phyloP scores from a whole-genome alignment of 2,797 vertebrate genomes.

The Centropyge bicolor region DNA sequence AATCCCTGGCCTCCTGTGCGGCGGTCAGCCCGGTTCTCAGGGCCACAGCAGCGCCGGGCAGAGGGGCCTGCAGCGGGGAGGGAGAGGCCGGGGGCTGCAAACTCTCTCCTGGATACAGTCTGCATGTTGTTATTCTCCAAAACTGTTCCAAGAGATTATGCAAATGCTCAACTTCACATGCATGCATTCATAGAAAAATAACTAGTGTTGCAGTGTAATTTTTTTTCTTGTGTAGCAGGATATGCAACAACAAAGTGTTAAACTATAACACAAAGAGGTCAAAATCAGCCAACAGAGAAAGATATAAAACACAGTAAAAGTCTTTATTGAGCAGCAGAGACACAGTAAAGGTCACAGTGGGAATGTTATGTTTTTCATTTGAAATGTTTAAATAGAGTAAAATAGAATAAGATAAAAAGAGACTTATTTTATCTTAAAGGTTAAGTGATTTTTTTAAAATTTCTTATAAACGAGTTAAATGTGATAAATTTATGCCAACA shows the following conservation, averaged over 20 bases:
- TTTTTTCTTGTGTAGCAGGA: neutral
- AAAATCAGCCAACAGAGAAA: neutral
- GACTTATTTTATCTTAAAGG: neutral
- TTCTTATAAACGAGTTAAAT: neutral
- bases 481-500: neutral
- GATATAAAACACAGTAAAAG: neutral
- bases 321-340: conserved; percentile 41
- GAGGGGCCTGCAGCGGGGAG: conserved; percentile 68
- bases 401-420: neutral
- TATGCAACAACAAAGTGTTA: neutral
- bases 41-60: conserved; percentile 40
- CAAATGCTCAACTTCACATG: conserved; percentile 56
- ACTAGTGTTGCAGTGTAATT: neutral
- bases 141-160: conserved; percentile 57
- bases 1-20: conserved; percentile 86
- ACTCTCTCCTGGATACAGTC: neutral
- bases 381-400: conserved; percentile 24
- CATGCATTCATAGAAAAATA: conserved; percentile 21
- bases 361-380: conserved; percentile 39
- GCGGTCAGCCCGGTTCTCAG: conserved; percentile 78
- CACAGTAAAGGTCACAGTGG: conserved; percentile 39
- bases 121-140: conserved; percentile 35
- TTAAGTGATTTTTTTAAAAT: neutral
- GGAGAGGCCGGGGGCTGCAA: conserved; percentile 38
- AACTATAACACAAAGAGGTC: conserved; percentile 33